phyloP scores from a whole-genome alignment of 2,797 vertebrate genomes.

The Cheirogaleus major region DNA sequence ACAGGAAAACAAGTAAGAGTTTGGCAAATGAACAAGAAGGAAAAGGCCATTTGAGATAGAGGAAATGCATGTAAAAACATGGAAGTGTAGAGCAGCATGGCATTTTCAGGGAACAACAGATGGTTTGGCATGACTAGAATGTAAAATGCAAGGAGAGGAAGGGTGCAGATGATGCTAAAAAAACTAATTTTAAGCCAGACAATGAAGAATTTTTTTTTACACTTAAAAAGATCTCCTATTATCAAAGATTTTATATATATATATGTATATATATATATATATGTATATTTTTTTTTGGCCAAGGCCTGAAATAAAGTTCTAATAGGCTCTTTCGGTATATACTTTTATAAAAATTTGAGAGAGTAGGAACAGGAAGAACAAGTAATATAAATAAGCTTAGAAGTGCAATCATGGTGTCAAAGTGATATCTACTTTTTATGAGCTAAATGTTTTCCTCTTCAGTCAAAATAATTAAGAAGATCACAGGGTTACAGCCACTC shows the following conservation, averaged over 20 bases:
- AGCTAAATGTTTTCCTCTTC: not conserved
- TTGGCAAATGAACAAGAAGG: not conserved
- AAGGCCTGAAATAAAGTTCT: not conserved
- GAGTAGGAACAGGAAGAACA: not conserved
- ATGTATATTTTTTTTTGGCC: not conserved
- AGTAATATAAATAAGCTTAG: not conserved
- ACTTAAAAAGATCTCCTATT: not conserved
- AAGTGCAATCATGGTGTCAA: not conserved
- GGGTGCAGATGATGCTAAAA: not conserved
- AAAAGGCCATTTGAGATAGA: not conserved
- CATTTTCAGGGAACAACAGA: constrained; percentile 40
- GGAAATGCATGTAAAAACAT: not conserved
- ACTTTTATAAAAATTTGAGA: not conserved
- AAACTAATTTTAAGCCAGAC: constrained; percentile 34
- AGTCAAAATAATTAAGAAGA: constrained; percentile 12
- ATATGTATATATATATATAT: no score
- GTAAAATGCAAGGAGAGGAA: not conserved
- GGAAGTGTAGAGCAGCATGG: not conserved
- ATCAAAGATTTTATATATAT: not conserved
- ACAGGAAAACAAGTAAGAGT: not conserved
- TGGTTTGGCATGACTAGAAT: not conserved
- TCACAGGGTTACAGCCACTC: not conserved
- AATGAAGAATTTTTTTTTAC: constrained; percentile 30
- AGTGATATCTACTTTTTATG: not conserved
- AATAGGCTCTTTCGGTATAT: not conserved